Evolutionary conservation across 2,113 vertebrate genomes (phyloP).

Genomic region (Calyptomena viridis): DNA sequence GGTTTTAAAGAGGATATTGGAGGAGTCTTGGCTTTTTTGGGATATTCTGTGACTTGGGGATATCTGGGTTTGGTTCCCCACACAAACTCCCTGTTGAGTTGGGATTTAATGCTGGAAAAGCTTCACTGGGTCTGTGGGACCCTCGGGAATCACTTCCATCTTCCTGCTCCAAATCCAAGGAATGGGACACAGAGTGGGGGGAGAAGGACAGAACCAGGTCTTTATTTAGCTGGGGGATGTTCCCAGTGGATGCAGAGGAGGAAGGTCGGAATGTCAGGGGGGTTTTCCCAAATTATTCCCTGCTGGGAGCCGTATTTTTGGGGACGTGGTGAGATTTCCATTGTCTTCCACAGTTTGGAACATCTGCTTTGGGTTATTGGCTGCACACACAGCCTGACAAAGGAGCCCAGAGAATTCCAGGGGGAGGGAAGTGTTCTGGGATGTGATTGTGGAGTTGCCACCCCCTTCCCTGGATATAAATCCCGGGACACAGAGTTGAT

Average conservation of each 20-base stretch:
- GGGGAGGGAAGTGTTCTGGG: background rate
- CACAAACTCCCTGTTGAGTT: background rate
- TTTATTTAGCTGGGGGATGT: background rate
- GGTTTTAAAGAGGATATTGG: background rate
- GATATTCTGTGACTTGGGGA: background rate
- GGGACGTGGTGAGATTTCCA: background rate
- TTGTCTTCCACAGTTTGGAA: background rate
- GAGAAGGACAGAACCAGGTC: background rate
- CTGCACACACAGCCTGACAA: background rate
- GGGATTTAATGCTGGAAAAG: background rate
- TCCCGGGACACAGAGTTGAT: fast-evolving
- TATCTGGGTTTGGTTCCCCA: background rate
- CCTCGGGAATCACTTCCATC: background rate
- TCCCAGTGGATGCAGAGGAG: background rate
- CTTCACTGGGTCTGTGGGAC: too few relatives aligned
- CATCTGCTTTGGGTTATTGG: conserved; percentile 1
- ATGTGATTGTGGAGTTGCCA: background rate
- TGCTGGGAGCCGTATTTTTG: background rate
- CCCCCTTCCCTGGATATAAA: fast-evolving
- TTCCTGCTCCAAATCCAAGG: background rate
- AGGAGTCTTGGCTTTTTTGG: background rate
- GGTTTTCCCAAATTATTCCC: background rate
- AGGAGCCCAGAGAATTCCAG: background rate
- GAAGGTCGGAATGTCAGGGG: background rate
- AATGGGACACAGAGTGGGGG: background rate